Base-by-base conservation (phyloP, 2,888 invertebrate species). In the Conus canariensis region DNA sequence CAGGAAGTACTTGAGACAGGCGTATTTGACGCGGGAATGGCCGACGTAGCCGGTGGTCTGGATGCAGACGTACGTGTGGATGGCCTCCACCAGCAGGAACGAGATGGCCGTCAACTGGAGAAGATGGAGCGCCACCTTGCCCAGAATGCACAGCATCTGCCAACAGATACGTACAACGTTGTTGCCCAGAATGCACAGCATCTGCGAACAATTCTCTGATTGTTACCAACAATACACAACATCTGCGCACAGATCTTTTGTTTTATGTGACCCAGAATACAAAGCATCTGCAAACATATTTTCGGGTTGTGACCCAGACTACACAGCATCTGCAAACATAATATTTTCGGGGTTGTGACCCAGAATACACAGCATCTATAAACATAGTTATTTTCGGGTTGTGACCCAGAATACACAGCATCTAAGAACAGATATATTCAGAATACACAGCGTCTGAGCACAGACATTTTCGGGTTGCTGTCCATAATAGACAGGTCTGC, bases 21-120 rank as follows among this genome's bases (percentile, higher is more conserved):
- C 88, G 45, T 87, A 88, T 7, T 67, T 77, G n/a, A 64, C 82
- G 5, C 60, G 30, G 19, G 85, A 30, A 19, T 85, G 86, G 85
- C 83, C 89, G 7, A 74, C 56, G 77, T 85, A 83, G 83, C 64
- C 89, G 0, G 80, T 77, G 74, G 89, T 77, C 56, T 90, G 89
- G 85, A 94, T 92, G 70, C 92, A 92, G 19, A 94, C 90, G 45
- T 94, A 92, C 30, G 94, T 92, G 89, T 94, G 91, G 8, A 95
- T 91, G 19, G 93, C 94, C 89, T 95, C 95, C 10, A 93, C 93
- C 85, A 95, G 92, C 90, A 95, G 92, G 88, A 94, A 92, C 45
- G 93, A 92, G 92, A 94, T 94, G 14, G 94, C 93, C 3, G 93
- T 93, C 89, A 95, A 91, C 90, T 93, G 94, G 90, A 95, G 94